Evolutionary conservation across 2,797 vertebrate genomes (phyloP), one percentile per base, ranked within the genome.

Genomic region (Petrocephalus sullivani): DNA sequence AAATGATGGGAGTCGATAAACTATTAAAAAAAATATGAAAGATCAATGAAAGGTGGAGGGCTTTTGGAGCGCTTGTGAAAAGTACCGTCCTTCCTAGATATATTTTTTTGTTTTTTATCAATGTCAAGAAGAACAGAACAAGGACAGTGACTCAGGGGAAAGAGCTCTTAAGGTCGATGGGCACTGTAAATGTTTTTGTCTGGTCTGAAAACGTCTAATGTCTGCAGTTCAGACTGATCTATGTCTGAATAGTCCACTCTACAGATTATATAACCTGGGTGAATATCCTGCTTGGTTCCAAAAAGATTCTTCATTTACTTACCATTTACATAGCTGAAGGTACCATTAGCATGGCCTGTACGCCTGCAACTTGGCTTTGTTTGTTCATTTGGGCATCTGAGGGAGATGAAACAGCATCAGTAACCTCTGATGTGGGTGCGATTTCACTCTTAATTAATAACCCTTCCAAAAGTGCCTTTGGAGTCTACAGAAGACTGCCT

Each of bases 371-470:
- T 60, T 8, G 3, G 54, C 21, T 86, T 60, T 46, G 56, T 60
- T 33, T 9, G 33, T 58, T n/a, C 28, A 33, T 58, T 46, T 33
- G 33, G 14, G 33, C 56, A 3, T n/a, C 56, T 19, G 54, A n/a
- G 54, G 56, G 56, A 86, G 56, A 58, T 86, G 57, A 58, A 86
- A 86, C 81, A 60, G 54, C 84, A 60, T 86, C 16, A 4, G 23
- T 58, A 86, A 23, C 84, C 56, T 58, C 16, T 60, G 23, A 86
- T 86, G 54, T 37, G 14, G 28, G 4, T 54, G n/a, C 19, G 12
- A 86, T 57, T 86, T 86, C 56, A 41, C 56, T 86, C 33, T 54
- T 86, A 86, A 86, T 86, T 58, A 54, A 54, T 58, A 37, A 58
- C 10, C 53, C 28, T 60, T 57, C 37, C 53, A 19, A 86, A 60